These are phyloP conservation scores for Brachyhypopomus gauderio DNA, from an alignment of 2,113 vertebrate species.

Conservation along the genomic window DNA sequence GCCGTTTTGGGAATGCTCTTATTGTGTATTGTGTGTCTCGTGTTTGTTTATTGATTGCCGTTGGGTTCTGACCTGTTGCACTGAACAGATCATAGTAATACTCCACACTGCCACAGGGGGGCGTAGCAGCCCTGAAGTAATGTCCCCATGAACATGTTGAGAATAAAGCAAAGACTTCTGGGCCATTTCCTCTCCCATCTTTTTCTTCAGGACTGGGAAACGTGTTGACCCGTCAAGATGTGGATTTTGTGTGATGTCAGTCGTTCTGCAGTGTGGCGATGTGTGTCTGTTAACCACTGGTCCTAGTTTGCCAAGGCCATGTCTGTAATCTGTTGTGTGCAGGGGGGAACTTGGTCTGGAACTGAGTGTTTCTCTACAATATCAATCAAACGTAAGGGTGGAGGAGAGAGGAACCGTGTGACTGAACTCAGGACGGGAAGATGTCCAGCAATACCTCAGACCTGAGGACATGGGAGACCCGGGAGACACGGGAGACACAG, in stretches of 20 bases:
- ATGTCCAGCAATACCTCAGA: slow-evolving; percentile 19
- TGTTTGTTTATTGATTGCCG: slow-evolving; percentile 45
- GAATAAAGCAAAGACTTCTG: neutral
- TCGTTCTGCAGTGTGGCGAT: no score
- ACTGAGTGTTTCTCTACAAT: no score
- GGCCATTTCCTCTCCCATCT: neutral
- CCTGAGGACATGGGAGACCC: neutral
- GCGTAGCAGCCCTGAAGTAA: slow-evolving; percentile 43
- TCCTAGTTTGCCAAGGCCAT: neutral
- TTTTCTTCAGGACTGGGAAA: slow-evolving; percentile 21
- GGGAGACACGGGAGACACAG: no score
- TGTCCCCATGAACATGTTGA: slow-evolving; percentile 16
- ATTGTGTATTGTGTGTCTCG: slow-evolving; percentile 43
- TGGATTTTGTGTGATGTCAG: neutral
- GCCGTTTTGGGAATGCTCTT: slow-evolving; percentile 59
- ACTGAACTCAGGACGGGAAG: slow-evolving; percentile 13
- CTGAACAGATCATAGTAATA: slow-evolving; percentile 49
- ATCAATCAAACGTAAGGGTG: neutral
- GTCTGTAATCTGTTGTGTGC: neutral
- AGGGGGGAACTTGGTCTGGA: no score
- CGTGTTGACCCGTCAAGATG: slow-evolving; percentile 1
- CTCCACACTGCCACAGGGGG: slow-evolving; percentile 41
- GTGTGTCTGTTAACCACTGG: no score
- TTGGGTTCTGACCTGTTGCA: slow-evolving; percentile 48
- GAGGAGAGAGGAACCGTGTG: neutral